Base-by-base conservation (phyloP, 2,888 invertebrate genomes). In the Andricus curvator region DNA sequence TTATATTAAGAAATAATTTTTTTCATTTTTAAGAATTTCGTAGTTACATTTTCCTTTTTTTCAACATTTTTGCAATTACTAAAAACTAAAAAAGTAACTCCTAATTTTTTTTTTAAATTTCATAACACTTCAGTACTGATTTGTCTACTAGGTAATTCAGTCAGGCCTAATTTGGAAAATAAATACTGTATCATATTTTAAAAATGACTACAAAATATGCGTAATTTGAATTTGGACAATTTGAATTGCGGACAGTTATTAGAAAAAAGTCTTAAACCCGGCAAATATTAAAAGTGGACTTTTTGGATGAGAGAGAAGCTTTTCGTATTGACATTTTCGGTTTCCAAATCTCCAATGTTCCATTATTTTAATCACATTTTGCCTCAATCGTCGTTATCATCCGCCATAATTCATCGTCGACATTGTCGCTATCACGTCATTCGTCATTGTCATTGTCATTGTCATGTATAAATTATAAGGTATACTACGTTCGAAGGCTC, bases 301-400 rank as follows among this genome's bases (percentile, higher is more conserved):
- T 68, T 15, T 17, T 17, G 15, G 22, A 22, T 22, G 6, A 70
- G 29, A 56, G 13, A 74, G 33, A 56, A 74, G 74, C 74, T 2
- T 74, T 74, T 74, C 74, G 56, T 33, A 56, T 33, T 29, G 29
- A 33, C 29, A 74, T 74, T 74, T 56, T 17, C 74, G 51, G 74
- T n/a, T 86, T 84, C 77, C 62, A 81, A 83, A 84, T 80, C 82
- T 82, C 85, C 74, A 84, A 87, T 84, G 85, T 78, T 78, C 70
- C 64, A 81, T 86, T 82, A 64, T 62, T 76, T 77, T 77, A 51
- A 80, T 82, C 66, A 79, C 62, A 33, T 79, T 62, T 80, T 81
- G 41, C 65, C 25, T 78, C 44, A 68, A 25, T 44, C 78, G 77
- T 83, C 82, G 78, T 84, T 81, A 80, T 81, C 20, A 74, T 33